phyloP scores from a whole-genome alignment of 1,140 invertebrate species.

The Musca vetustissima region DNA sequence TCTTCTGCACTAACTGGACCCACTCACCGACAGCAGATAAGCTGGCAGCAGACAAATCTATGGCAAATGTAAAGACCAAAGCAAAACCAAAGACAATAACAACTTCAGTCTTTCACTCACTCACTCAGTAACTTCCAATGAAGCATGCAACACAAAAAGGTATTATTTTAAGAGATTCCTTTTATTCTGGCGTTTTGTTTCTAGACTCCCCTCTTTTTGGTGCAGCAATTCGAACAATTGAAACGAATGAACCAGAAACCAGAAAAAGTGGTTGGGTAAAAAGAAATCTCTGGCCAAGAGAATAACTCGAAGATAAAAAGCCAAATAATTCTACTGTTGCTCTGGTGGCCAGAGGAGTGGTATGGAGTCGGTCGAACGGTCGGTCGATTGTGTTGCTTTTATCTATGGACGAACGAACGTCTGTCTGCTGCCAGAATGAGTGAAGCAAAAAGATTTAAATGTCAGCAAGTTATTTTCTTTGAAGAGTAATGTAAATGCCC shows the following conservation, averaged over 20 bases:
- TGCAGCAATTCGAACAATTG: background rate
- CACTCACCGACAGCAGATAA: too few species aligned
- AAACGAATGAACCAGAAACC: background rate
- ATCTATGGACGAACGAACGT: too few species aligned
- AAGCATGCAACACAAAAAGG: conserved; percentile 15
- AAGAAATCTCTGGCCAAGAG: background rate
- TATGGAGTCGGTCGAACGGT: too few species aligned
- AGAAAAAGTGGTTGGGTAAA: background rate
- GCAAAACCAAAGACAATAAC: background rate
- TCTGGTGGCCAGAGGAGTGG: background rate
- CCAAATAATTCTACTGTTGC: conserved; percentile 2
- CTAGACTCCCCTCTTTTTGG: background rate
- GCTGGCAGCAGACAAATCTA: too few species aligned
- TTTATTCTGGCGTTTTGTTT: background rate
- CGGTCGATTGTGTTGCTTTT: too few species aligned
- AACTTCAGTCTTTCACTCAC: too few species aligned
- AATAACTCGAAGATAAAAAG: conserved; percentile 1
- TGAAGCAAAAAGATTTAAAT: conserved; percentile 3
- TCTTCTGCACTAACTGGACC: too few species aligned
- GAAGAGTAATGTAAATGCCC: conserved; percentile 7
- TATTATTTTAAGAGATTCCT: conserved; percentile 4
- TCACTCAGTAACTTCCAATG: background rate
- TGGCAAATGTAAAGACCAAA: background rate
- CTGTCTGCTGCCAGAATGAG: too few species aligned
- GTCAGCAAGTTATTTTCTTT: conserved; percentile 11